phyloP scores from a whole-genome alignment of 2,888 invertebrate species.

The Cantharis lateralis region DNA sequence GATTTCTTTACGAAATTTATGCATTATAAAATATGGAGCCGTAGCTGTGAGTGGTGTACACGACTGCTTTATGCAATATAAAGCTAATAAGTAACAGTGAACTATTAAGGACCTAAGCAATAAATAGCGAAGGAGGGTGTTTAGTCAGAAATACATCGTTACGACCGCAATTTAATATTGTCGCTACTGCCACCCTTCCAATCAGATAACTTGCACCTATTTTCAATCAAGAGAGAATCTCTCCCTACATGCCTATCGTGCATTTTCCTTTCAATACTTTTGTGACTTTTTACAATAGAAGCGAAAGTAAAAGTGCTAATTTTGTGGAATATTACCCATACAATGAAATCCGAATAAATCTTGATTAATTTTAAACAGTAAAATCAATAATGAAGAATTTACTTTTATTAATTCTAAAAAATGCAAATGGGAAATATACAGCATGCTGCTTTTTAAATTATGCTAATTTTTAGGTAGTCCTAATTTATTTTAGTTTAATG shows the following conservation, averaged over 20 bases:
- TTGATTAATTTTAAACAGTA: background rate
- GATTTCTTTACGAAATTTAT: background rate
- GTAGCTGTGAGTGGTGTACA: background rate
- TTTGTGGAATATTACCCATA: background rate
- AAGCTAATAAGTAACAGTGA: slow-evolving; percentile 1
- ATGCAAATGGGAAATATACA: too few relatives aligned
- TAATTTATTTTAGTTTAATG: background rate
- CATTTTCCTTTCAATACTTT: background rate
- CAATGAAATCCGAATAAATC: background rate
- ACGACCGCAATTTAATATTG: background rate
- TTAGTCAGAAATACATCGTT: background rate
- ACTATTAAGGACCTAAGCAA: background rate
- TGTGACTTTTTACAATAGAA: background rate
- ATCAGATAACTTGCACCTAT: slow-evolving; percentile 4
- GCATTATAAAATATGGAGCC: background rate
- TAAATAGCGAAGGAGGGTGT: background rate
- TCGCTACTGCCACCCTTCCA: slow-evolving; percentile 1
- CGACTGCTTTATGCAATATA: background rate
- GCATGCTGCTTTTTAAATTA: background rate
- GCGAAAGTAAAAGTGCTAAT: background rate
- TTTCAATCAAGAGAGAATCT: slow-evolving; percentile 1
- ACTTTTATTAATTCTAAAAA: background rate
- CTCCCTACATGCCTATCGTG: background rate
- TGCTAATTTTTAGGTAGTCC: background rate
- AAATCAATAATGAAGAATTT: background rate